These are phyloP conservation scores for Polydrusus tereticollis DNA, from an alignment of 2,888 invertebrate species.

Conservation along the genomic window DNA sequence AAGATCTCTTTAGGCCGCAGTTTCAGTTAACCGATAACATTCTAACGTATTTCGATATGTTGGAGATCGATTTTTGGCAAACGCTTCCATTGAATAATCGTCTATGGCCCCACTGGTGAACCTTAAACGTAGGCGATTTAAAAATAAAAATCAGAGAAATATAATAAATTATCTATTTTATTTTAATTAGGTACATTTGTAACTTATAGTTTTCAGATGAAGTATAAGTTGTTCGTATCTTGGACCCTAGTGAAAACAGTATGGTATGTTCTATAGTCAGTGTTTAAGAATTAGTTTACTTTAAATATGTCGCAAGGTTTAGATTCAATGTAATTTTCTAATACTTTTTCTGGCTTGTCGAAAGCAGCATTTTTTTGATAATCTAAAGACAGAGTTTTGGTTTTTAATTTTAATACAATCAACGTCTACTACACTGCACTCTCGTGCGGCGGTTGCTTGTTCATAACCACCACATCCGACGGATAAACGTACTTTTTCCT, in stretches of 20 bases:
- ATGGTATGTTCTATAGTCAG: conserved; percentile 25
- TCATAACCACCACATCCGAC: conserved; percentile 65
- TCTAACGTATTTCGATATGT: no score
- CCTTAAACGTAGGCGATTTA: no score
- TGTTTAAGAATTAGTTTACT: neutral
- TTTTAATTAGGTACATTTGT: conserved; percentile 51
- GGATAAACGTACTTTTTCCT: conserved; percentile 76
- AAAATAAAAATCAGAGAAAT: neutral
- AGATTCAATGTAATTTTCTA: neutral
- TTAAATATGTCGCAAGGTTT: neutral
- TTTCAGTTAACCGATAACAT: no score
- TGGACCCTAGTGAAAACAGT: conserved; percentile 55
- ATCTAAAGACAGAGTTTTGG: neutral
- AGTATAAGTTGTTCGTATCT: conserved; percentile 52
- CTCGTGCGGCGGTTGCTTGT: conserved; percentile 65
- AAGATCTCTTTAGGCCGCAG: no score
- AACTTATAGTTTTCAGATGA: conserved; percentile 46
- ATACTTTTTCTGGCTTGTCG: neutral
- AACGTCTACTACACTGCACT: conserved; percentile 69
- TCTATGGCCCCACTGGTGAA: neutral
- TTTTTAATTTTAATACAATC: neutral
- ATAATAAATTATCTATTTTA: conserved; percentile 35
- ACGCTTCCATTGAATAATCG: neutral
- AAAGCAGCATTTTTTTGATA: neutral
- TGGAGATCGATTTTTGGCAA: no score